A percentile compares a stretch with the other conserved stretches of the same genome.
Evolutionary conservation across 2,888 invertebrate species (phyloP).

Genomic region (Apodemia zela): DNA sequence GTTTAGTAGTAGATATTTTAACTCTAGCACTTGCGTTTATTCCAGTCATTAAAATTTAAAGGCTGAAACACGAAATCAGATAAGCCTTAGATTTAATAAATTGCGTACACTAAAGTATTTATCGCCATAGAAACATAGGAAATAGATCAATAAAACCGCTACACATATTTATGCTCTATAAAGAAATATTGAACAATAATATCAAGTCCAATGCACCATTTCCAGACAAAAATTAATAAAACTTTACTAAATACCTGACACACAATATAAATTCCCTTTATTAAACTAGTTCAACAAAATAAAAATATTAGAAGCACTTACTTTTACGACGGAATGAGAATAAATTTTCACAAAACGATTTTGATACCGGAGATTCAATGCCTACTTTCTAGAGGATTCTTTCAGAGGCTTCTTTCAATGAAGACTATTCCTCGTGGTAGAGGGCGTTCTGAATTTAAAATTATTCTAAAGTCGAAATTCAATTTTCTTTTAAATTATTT

Average conservation of each 20-base stretch:
- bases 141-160: constrained; percentile 66
- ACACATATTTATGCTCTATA: constrained; percentile 51
- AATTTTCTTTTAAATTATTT: constrained; percentile 26
- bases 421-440: constrained; percentile 57
- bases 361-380: constrained; percentile 78
- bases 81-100: neutral
- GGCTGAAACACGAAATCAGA: constrained; percentile 26
- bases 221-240: neutral
- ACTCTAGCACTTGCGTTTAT: constrained; percentile 71
- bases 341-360: constrained; percentile 78
- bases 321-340: constrained; percentile 69
- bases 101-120: constrained; percentile 31
- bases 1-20: constrained; percentile 62
- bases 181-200: constrained; percentile 43
- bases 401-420: constrained; percentile 78
- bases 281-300: constrained; percentile 32
- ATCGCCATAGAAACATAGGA: constrained; percentile 64
- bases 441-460: constrained; percentile 74
- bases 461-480: constrained; percentile 49
- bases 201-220: constrained; percentile 15
- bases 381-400: constrained; percentile 79
- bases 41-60: constrained; percentile 69
- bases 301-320: constrained; percentile 57
- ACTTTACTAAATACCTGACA: constrained; percentile 32
- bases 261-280: constrained; percentile 24